A percentile compares a stretch with the other conserved stretches of the same genome.
Evolutionary conservation across 2,113 vertebrate species (phyloP).

Genomic region (Odontophorus gujanensis): DNA sequence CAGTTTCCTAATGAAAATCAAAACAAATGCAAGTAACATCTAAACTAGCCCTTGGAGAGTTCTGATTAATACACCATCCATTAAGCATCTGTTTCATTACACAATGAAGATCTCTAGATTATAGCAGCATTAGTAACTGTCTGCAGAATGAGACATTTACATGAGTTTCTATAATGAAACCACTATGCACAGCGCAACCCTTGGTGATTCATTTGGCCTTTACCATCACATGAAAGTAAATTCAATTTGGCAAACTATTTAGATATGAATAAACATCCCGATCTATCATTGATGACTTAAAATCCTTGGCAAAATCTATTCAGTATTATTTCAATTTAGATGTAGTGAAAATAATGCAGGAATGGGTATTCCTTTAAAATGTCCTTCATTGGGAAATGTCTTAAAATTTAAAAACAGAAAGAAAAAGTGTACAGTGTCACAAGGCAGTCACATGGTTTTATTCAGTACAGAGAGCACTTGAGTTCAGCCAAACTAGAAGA

Average conservation of each 20-base stretch:
- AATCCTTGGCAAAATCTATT: background rate
- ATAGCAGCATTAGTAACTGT: slow-evolving; percentile 57
- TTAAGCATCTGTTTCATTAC: slow-evolving; percentile 52
- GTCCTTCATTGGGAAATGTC: background rate
- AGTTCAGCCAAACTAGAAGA: background rate
- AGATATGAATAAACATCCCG: slow-evolving; percentile 27
- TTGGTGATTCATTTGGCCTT: slow-evolving; percentile 13
- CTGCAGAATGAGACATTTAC: slow-evolving; percentile 30
- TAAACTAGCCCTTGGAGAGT: slow-evolving; percentile 34
- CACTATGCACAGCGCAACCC: background rate
- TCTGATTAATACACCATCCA: slow-evolving; percentile 39
- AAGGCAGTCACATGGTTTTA: background rate
- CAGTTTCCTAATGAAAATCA: slow-evolving; percentile 39
- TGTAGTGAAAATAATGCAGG: background rate
- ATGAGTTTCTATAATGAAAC: slow-evolving; percentile 43
- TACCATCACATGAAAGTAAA: slow-evolving; percentile 27
- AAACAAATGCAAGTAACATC: slow-evolving; percentile 24
- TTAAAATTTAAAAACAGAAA: background rate
- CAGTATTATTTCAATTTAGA: background rate
- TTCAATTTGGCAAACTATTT: slow-evolving; percentile 35
- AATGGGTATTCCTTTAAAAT: background rate
- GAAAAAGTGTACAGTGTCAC: background rate
- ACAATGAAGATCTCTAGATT: slow-evolving; percentile 12
- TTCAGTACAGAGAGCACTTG: background rate
- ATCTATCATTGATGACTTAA: background rate